Percentiles rank a stretch among this genome's conserved stretches.
Conservation (phyloP, 2,113 vertebrate species). For the Gorsachius goisagi region DNA sequence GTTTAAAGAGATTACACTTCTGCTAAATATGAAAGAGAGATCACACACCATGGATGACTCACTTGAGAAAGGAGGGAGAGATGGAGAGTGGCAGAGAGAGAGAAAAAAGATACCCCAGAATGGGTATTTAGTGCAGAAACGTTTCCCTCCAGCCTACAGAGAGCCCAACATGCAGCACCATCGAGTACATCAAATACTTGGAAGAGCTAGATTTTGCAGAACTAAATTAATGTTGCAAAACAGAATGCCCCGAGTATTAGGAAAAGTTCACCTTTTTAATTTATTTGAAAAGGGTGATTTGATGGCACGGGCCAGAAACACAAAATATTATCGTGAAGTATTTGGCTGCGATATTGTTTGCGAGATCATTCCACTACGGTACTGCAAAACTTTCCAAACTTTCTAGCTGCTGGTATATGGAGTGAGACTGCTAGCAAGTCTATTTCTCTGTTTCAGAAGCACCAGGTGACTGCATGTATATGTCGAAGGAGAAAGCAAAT, state of each 20-base stretch:
- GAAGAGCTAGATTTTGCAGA: not conserved
- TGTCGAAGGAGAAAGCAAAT: not conserved
- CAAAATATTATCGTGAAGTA: not conserved
- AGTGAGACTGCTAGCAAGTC: not conserved
- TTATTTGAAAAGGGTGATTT: not conserved
- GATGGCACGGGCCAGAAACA: not conserved
- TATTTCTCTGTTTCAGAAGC: not conserved
- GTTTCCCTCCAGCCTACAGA: not conserved
- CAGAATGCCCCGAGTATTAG: not conserved
- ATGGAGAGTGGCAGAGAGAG: not conserved
- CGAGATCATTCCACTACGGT: not conserved
- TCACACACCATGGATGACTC: not conserved
- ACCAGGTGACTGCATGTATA: not conserved
- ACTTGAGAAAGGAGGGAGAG: constrained; percentile 15
- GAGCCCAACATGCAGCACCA: constrained; percentile 27
- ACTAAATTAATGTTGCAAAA: not conserved
- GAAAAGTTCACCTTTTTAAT: not conserved
- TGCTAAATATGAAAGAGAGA: constrained; percentile 56
- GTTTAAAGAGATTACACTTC: constrained; percentile 53
- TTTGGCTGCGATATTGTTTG: not conserved
- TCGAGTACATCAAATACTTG: not conserved
- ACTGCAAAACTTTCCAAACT: constrained; percentile 65
- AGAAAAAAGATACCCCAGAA: not conserved
- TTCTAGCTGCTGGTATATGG: not conserved
- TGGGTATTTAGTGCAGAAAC: not conserved